Evolutionary conservation across 2,888 invertebrate genomes (phyloP).

Genomic region (Timema podura): DNA sequence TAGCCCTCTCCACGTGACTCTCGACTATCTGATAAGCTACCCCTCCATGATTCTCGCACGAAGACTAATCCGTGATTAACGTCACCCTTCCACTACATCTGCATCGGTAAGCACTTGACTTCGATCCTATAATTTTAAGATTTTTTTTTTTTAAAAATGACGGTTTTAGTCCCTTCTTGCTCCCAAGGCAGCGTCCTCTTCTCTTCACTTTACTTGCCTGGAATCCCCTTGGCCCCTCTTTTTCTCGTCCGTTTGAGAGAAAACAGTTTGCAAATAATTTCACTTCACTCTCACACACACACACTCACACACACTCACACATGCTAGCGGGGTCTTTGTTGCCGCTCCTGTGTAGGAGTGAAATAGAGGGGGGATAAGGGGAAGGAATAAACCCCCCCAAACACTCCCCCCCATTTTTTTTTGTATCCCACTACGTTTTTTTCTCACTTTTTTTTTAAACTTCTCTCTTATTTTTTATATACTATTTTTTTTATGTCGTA

Average conservation of each 20-base stretch:
- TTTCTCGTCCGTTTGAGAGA: conserved; percentile 17
- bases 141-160: no score
- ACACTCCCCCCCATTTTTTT: neutral
- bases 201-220: conserved; percentile 16
- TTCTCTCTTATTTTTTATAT: neutral
- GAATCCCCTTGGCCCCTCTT: conserved; percentile 10
- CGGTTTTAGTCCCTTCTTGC: no score
- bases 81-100: no score
- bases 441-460: conserved; percentile 10
- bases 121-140: no score
- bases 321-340: conserved; percentile 2
- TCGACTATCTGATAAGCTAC: no score
- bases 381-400: neutral
- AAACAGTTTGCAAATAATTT: conserved; percentile 17
- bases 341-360: conserved; percentile 4
- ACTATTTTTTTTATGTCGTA: neutral
- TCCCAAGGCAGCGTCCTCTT: neutral
- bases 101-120: no score
- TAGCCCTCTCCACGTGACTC: no score
- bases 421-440: neutral
- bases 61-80: no score
- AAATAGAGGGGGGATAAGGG: neutral
- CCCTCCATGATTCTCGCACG: no score
- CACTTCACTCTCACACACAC: conserved; percentile 15
- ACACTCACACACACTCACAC: conserved; percentile 6